Base-by-base conservation (phyloP, 2,888 invertebrate genomes). In the Stenurella melanura region DNA sequence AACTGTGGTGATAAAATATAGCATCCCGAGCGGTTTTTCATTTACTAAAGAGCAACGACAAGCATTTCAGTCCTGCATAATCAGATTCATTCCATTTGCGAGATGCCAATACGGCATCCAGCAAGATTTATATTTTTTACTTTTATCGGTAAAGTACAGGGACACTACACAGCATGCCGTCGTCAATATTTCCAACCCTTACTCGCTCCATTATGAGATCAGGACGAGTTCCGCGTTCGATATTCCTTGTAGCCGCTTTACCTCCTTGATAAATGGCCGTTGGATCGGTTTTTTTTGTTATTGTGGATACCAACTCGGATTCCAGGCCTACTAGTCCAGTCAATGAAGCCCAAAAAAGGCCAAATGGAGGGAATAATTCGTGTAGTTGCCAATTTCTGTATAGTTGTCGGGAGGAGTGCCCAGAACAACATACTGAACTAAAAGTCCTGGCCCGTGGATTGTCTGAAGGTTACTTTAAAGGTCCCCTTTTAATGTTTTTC, bases 41-140 rank as follows among this genome's bases (percentile, higher is more conserved):
- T 78, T 78, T 78, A 76, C 76, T 78, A 78, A 76, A 78, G 73
- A 69, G 73, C 60, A 50, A 60, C 66, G 73, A 60, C 74, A 70
- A 66, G 76, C 74, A 60, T 70, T 60, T 69, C 66, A 72, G 54
- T 56, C 54, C 34, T 69, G 69, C 77, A 77, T 77, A 79, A 79
- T 79, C 77, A 75, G 77, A 79, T 77, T 77, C 75, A 73, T 75
- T 75, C 75, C 76, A 73, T 78, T 78, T 76, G 76, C 75, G 60
- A 75, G 73, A 79, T 77, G 79, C 79, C 79, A 79, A 79, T 77
- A 74, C 75, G 72, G 64, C 77, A 72, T 18, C 73, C 60, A 19
- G 68, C 58, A 66, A 75, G 79, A 79, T 76, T 77, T 79, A 77
- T 79, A 58, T 30, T 63, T 56, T 60, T 42, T 60, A 42, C 38